A percentile compares a stretch with the other conserved stretches of the same genome.
phyloP scores from a whole-genome alignment of 2,888 invertebrate species.

The Thymelicus sylvestris region DNA sequence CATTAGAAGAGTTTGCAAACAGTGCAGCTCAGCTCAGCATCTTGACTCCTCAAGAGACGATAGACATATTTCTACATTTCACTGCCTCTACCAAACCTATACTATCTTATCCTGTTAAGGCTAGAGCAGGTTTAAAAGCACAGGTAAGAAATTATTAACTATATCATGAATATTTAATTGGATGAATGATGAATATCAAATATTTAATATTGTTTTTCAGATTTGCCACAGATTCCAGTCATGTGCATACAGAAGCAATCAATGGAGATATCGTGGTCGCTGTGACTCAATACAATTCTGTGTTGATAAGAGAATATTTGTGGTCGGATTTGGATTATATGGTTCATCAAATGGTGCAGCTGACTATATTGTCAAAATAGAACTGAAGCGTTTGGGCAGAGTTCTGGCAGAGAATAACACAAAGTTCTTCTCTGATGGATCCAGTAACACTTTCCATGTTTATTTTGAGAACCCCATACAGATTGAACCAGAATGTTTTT shows the following conservation, averaged over 20 bases:
- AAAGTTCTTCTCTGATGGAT: constrained; percentile 98
- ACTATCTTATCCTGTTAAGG: constrained; percentile 92
- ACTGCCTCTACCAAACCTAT: constrained; percentile 95
- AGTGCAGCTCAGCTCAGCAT: constrained; percentile 97
- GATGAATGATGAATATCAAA: too few species aligned
- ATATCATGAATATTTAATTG: constrained; percentile 6
- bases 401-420: constrained; percentile 96
- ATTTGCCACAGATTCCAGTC: constrained; percentile 98
- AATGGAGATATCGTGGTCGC: constrained; percentile 98
- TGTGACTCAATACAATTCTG: constrained; percentile 99
- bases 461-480: constrained; percentile 92
- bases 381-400: constrained; percentile 94
- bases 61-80: constrained; percentile 97
- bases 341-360: constrained; percentile 98
- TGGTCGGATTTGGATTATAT: constrained; percentile 97
- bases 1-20: constrained; percentile 95
- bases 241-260: constrained; percentile 97
- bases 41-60: constrained; percentile 95
- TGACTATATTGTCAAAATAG: constrained; percentile 97
- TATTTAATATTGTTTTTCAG: too few species aligned
- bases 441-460: constrained; percentile 97
- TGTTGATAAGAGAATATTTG: constrained; percentile 97
- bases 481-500: constrained; percentile 96
- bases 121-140: constrained; percentile 94
- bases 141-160: constrained; percentile 83